A percentile compares a stretch with the other conserved stretches of the same genome.
Evolutionary conservation across 2,113 vertebrate genomes (phyloP).

Genomic region (Cynoglossus semilaevis): DNA sequence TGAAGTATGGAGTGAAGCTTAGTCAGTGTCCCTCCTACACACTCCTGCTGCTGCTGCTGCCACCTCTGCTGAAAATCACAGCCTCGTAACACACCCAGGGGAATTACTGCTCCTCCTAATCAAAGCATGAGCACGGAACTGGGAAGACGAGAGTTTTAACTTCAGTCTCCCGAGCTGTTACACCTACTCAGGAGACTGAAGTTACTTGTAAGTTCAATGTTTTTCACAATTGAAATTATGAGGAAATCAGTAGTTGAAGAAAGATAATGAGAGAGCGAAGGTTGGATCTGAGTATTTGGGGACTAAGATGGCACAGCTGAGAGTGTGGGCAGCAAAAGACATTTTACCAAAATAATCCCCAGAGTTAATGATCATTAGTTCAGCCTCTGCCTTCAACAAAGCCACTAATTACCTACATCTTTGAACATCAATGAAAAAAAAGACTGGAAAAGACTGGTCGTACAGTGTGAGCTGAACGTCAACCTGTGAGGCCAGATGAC

Average conservation of each 20-base stretch:
- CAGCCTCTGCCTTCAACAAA: background rate
- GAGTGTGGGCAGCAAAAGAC: background rate
- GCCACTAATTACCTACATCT: no score
- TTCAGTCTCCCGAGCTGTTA: no score
- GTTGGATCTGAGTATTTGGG: background rate
- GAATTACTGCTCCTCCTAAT: conserved; percentile 1
- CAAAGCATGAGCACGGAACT: background rate
- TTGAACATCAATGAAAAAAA: no score
- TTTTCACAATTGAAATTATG: no score
- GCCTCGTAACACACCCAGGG: background rate
- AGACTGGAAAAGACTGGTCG: background rate
- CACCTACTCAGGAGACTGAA: no score
- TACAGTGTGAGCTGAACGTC: background rate
- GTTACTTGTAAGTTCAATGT: no score
- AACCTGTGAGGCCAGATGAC: conserved; percentile 6
- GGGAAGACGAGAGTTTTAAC: no score
- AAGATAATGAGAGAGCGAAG: background rate
- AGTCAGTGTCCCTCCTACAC: conserved; percentile 20
- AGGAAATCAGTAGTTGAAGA: no score
- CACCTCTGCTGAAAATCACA: conserved; percentile 3
- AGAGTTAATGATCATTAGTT: conserved; percentile 11
- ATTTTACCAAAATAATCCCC: background rate
- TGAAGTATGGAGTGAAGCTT: background rate
- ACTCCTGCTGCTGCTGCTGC: conserved; percentile 1
- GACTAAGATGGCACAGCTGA: background rate